Percentiles rank a stretch among this genome's conserved stretches.
Evolutionary conservation across 2,797 vertebrate species (phyloP).

Genomic region (Falco rusticolus): DNA sequence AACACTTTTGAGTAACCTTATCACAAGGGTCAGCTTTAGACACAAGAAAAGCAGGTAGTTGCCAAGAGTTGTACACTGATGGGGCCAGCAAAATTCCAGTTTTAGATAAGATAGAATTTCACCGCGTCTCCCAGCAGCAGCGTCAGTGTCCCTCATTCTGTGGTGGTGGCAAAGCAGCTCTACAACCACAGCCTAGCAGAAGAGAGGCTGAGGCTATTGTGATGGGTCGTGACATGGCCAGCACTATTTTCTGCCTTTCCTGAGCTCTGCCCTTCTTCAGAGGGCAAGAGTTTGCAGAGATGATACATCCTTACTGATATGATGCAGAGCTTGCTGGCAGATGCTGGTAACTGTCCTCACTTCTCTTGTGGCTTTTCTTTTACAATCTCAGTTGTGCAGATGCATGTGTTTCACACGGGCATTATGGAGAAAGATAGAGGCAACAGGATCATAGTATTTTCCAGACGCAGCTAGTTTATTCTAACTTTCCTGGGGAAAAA

Average conservation of each 20-base stretch:
- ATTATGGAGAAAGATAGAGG: not conserved
- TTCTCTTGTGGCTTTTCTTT: not conserved
- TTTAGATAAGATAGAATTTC: not conserved
- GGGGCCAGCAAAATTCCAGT: not conserved
- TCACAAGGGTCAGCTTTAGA: not conserved
- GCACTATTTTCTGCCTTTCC: not conserved
- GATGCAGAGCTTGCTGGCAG: not conserved
- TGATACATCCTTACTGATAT: fast-evolving
- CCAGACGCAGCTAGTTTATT: not conserved
- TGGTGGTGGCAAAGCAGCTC: not conserved
- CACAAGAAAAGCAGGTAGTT: not conserved
- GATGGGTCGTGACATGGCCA: not conserved
- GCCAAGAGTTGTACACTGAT: not conserved
- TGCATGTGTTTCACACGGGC: not conserved
- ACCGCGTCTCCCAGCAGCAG: not conserved
- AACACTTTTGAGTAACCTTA: not conserved
- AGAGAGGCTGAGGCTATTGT: not conserved
- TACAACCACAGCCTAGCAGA: fast-evolving
- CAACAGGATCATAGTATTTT: not conserved
- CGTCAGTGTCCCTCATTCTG: not conserved
- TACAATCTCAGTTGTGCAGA: not conserved
- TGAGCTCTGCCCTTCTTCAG: not conserved
- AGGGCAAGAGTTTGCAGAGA: not conserved
- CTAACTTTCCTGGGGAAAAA: not conserved
- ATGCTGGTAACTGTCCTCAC: not conserved